These are phyloP conservation scores for Macrotrachela quadricornifera DNA, from an alignment of 1,140 invertebrate species.

Conservation along the genomic window DNA sequence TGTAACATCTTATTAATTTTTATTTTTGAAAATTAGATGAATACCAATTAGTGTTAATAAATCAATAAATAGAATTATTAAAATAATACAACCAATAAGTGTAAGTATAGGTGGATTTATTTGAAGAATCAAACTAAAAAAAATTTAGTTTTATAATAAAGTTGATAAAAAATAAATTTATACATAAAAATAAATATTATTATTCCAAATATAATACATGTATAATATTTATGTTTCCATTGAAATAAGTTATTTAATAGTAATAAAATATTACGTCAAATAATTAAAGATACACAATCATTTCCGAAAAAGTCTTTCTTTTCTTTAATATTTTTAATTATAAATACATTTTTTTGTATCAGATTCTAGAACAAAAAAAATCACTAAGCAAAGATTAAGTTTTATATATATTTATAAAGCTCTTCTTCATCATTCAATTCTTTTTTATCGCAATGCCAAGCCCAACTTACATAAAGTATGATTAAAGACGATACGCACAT, in stretches of 20 bases:
- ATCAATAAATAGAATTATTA: background rate
- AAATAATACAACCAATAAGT: background rate
- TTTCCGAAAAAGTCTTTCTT: no score
- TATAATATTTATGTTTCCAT: conserved; percentile 2
- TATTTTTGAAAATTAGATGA: background rate
- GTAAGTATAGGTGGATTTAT: conserved; percentile 1
- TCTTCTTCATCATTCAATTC: no score
- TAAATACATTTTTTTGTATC: no score
- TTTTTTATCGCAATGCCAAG: no score
- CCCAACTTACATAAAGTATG: no score
- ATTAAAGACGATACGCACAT: no score
- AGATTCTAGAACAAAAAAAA: no score
- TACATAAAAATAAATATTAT: background rate
- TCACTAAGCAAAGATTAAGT: no score
- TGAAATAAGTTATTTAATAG: conserved; percentile 1
- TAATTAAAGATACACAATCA: background rate
- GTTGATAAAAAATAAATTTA: no score
- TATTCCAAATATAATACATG: background rate
- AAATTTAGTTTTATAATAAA: no score
- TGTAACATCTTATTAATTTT: background rate
- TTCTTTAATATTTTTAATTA: no score
- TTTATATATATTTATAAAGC: no score
- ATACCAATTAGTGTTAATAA: background rate
- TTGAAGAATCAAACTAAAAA: background rate
- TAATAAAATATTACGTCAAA: background rate